A percentile compares a stretch with the other conserved stretches of the same genome.
These are phyloP conservation scores for Laothoe populi DNA, from an alignment of 2,888 invertebrate genomes.

Conservation along the genomic window DNA sequence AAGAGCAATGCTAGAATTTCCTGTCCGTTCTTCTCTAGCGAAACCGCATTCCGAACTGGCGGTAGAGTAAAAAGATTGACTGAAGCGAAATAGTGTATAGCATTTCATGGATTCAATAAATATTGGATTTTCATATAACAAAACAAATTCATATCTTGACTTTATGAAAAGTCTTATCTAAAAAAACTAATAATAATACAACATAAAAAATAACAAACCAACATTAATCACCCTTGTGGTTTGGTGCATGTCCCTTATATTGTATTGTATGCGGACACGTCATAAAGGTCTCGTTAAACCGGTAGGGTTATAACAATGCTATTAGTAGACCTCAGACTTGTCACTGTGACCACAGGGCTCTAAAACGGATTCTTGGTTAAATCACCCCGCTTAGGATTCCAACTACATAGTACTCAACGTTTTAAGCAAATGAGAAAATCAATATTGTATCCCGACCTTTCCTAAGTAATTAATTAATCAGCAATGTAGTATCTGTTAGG, in stretches of 20 bases:
- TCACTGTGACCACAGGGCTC: slow-evolving; percentile 51
- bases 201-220: neutral
- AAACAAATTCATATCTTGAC: no score
- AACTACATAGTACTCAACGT: slow-evolving; percentile 45
- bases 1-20: no score
- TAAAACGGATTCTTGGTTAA: slow-evolving; percentile 56
- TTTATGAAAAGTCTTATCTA: neutral
- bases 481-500: slow-evolving; percentile 8
- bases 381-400: slow-evolving; percentile 52
- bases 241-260: neutral
- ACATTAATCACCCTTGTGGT: neutral
- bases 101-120: no score
- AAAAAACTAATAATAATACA: neutral
- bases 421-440: slow-evolving; percentile 39
- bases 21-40: no score
- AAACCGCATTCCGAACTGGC: no score
- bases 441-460: slow-evolving; percentile 13
- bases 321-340: slow-evolving; percentile 49
- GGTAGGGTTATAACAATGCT: slow-evolving; percentile 50
- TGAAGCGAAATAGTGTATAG: no score
- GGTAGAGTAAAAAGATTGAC: no score
- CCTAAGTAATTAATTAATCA: slow-evolving; percentile 18
- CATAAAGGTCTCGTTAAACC: slow-evolving; percentile 46
- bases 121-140: no score
- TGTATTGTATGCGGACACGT: neutral